Percentiles rank a stretch among this genome's conserved stretches.
phyloP scores from a whole-genome alignment of 92 coral and sea anemone genomes.

The Micromussa lordhowensis region DNA sequence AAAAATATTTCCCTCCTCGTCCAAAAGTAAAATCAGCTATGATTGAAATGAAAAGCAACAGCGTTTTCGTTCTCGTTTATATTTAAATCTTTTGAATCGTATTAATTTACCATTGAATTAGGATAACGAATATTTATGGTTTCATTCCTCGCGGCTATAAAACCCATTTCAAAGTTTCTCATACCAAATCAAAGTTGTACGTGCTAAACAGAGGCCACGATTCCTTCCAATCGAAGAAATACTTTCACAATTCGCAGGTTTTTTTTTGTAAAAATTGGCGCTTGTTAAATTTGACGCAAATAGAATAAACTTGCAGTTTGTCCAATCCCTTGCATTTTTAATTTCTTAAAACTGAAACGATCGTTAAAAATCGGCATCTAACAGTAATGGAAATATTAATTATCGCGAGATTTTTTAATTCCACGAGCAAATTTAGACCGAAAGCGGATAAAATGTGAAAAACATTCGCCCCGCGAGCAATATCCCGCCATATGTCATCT shows the following conservation, averaged over 20 bases:
- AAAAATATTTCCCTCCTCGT: neutral
- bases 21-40: neutral
- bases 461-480: neutral
- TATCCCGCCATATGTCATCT: neutral
- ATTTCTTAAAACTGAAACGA: neutral
- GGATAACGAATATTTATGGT: constrained; percentile 4
- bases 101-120: constrained; percentile 4
- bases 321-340: constrained; percentile 18
- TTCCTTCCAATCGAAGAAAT: neutral
- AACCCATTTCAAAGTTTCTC: neutral
- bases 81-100: neutral
- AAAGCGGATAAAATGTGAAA: neutral
- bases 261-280: neutral
- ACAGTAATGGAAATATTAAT: constrained; percentile 17
- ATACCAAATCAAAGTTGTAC: neutral
- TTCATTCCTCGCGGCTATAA: neutral
- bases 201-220: neutral
- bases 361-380: neutral
- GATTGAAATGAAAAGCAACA: neutral
- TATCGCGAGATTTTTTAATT: neutral
- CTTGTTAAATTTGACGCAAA: constrained; percentile 9
- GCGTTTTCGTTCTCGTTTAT: neutral
- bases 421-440: neutral
- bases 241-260: neutral
- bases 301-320: neutral